Base-by-base conservation (phyloP, 2,797 vertebrate species). In the Limosa lapponica region DNA sequence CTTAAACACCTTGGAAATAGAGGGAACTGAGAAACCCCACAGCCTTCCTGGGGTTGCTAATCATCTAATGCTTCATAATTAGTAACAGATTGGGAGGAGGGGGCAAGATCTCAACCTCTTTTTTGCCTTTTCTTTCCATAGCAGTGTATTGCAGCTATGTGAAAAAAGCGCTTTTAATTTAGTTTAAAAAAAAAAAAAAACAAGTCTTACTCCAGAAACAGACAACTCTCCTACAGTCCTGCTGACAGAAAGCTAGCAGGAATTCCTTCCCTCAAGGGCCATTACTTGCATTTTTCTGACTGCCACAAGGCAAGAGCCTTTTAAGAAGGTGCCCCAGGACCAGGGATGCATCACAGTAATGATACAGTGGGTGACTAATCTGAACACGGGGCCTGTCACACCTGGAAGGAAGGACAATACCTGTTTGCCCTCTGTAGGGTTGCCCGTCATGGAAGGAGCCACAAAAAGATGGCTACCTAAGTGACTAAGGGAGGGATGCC, bases 371-470 rank as follows among this genome's bases (percentile, higher is more conserved):
- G 16, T 6, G 11, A 39, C 28, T 20, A 20, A 51, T 4, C 18
- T 1, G 0, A 25, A 34, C 30, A 25, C 16, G 0, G 6, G 41
- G 52, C 34, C 11, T 34, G 5, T 12, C 44, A 61, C 43, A 28
- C 19, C 8, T 16, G 23, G n/a, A 74, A 84, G 37, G n/a, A 61
- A 61, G 20, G 4, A 22, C 6, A 41, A 14, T 5, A 57, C 5
- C 13, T 24, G 4, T 22, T 32, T 64, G 34, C 66, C 8, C 57
- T 75, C 77, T 18, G 19, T 17, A 34, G 66, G 43, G 27, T 8
- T 74, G 43, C 58, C 30, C 25, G 1, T 9, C 16, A 4, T 4
- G 8, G 16, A 25, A 39, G 41, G 19, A 51, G 52, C 19, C 36
- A n/a, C 24, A 32, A 51, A 24, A 43, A 5, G 44, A 16, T 11